Evolutionary conservation across 2,113 vertebrate species (phyloP), one percentile per base, ranked within the genome.

Genomic region (Bettongia penicillata): DNA sequence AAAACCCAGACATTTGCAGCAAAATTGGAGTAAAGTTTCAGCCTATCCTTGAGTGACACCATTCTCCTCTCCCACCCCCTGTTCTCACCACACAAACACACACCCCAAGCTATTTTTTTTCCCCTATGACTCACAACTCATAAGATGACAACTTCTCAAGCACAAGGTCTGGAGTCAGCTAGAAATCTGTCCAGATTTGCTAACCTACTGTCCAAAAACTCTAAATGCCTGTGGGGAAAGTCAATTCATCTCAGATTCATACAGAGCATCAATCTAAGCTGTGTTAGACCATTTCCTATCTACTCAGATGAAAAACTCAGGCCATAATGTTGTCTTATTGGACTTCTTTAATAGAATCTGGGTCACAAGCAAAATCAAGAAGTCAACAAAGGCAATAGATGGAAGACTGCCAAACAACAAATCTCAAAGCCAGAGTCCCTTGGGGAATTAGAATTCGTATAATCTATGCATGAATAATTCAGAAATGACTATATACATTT

Each of bases 1-100:
- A 93, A 48, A 52, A 95, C 61, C 6, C 24, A 90, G 37, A 11
- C 16, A 84, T 37, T 43, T 84, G 68, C 37, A 43, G 68, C 19
- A 84, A 84, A 84, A 84, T 84, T 84, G n/a, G 68, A 84, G 68
- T 84, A 84, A 84, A 84, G n/a, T 84, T 84, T 8, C 68, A 84
- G 68, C 16, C 68, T 84, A 84, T 43, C n/a, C 68, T 84, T 84
- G n/a, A 84, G n/a, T 84, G 68, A 84, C 19, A 43, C 68, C n/a
- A 84, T 84, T n/a, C n/a, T 84, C 68, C n/a, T n/a, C 68, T 84
- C 68, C 68, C n/a, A 84, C n/a, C n/a, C 68, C 68, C 68, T 84
- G 37, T 84, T 84, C 68, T 84, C 68, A 43, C 68, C n/a, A 84
- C n/a, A 84, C 28, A 68, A 68, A 84, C 19, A 84, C n/a, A 43